A percentile compares a stretch with the other conserved stretches of the same genome.
phyloP scores from a whole-genome alignment of 92 coral and sea anemone genomes.

The Epizoanthus ramosus region DNA sequence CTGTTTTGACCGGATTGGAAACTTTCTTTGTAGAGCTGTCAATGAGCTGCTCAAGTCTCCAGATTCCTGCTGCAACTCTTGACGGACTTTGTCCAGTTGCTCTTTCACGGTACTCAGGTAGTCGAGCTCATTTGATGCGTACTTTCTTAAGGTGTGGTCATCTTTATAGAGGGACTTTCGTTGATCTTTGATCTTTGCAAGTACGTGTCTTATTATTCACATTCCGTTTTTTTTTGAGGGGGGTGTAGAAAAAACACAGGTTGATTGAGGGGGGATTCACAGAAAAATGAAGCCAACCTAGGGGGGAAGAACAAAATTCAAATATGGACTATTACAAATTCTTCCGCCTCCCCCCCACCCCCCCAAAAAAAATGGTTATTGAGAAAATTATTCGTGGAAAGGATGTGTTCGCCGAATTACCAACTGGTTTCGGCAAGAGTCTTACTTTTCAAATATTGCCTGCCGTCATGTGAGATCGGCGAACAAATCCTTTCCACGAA shows the following conservation, averaged over 20 bases:
- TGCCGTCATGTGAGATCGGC: too few relatives aligned
- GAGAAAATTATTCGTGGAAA: too few relatives aligned
- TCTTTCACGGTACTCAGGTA: not conserved
- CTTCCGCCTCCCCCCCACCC: too few relatives aligned
- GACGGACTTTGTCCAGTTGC: conserved; percentile 23
- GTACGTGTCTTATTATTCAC: conserved; percentile 11
- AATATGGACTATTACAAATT: not conserved
- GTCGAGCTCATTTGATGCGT: conserved; percentile 23
- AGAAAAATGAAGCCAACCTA: not conserved
- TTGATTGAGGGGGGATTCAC: conserved; percentile 6
- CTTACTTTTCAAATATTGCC: too few relatives aligned
- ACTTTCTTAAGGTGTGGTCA: conserved; percentile 13
- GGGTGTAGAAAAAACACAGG: conserved; percentile 15
- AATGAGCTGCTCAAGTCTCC: conserved; percentile 32
- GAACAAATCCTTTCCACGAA: too few relatives aligned
- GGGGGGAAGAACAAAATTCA: conserved; percentile 14
- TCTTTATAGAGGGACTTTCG: conserved; percentile 18
- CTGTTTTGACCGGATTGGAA: conserved; percentile 13
- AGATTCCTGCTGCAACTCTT: conserved; percentile 24
- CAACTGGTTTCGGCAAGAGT: too few relatives aligned
- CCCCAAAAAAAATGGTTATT: too few relatives aligned
- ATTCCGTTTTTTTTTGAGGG: not conserved
- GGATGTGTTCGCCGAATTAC: too few relatives aligned
- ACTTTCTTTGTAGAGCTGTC: conserved; percentile 17
- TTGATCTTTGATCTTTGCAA: conserved; percentile 10